A percentile compares a stretch with the other conserved stretches of the same genome.
phyloP scores from a whole-genome alignment of 1,140 invertebrate species.

The Brachionus rubens region DNA sequence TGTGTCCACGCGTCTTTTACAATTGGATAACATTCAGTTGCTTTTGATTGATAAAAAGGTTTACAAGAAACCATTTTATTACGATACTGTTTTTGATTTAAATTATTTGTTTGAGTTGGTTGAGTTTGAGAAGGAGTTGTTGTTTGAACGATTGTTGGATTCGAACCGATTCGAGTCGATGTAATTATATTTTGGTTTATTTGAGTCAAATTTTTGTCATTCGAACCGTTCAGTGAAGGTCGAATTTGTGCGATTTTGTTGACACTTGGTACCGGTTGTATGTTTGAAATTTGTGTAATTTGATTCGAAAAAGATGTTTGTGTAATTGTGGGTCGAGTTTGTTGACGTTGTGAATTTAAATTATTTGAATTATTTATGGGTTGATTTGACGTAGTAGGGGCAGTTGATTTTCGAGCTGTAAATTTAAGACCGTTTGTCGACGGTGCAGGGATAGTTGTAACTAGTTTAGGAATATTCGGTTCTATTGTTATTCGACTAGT shows the following conservation, averaged over 20 bases:
- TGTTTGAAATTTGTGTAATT: not conserved
- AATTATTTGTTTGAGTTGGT: not conserved
- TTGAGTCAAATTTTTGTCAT: not conserved
- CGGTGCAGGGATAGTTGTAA: not conserved
- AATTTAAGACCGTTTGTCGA: not conserved
- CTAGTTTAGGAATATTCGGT: not conserved
- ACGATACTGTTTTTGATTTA: slow-evolving; percentile 38
- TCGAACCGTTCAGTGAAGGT: not conserved
- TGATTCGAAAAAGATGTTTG: not conserved
- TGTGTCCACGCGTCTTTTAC: slow-evolving; percentile 12
- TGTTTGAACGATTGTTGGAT: not conserved
- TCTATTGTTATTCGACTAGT: slow-evolving; percentile 35
- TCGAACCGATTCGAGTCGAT: not conserved
- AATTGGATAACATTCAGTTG: slow-evolving; percentile 30
- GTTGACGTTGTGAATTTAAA: not conserved
- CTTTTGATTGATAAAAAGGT: slow-evolving; percentile 35
- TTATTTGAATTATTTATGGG: not conserved
- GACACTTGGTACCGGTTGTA: too few species aligned
- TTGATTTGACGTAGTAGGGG: not conserved
- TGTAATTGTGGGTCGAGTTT: not conserved
- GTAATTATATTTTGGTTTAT: not conserved
- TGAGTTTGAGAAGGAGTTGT: not conserved
- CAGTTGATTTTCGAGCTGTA: slow-evolving; percentile 23
- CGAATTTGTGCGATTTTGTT: not conserved
- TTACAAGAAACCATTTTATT: slow-evolving; percentile 46